These are phyloP conservation scores for Galerucella calmariensis DNA, from an alignment of 2,888 invertebrate genomes.

Conservation along the genomic window DNA sequence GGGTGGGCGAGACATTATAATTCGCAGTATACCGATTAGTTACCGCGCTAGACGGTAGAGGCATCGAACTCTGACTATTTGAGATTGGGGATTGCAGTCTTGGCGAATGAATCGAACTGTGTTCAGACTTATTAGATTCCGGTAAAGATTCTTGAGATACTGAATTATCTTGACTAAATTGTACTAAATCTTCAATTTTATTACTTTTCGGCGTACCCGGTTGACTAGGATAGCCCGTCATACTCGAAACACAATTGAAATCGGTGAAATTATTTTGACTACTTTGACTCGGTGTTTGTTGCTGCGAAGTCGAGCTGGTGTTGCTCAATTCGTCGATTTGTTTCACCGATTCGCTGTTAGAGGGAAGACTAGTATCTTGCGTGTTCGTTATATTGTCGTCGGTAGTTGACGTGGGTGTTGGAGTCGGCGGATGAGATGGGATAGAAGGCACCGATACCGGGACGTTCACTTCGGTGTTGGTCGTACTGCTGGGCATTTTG, in stretches of 20 bases:
- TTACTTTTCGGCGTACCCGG: conserved; percentile 57
- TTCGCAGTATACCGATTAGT: conserved; percentile 37
- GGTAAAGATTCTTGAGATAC: conserved; percentile 59
- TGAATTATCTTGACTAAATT: conserved; percentile 60
- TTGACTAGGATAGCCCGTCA: conserved; percentile 61
- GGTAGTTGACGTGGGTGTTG: conserved; percentile 64
- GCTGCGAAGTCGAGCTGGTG: conserved; percentile 61
- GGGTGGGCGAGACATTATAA: conserved; percentile 45
- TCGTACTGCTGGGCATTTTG: conserved; percentile 63
- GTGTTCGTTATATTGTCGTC: conserved; percentile 61
- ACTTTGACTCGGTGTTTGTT: conserved; percentile 64
- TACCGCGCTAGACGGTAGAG: conserved; percentile 38
- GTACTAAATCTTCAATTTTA: conserved; percentile 64
- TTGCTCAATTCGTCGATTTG: conserved; percentile 59
- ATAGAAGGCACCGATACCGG: conserved; percentile 56
- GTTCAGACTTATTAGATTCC: conserved; percentile 55
- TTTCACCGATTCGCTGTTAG: conserved; percentile 58
- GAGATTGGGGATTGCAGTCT: conserved; percentile 50
- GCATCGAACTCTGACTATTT: conserved; percentile 44
- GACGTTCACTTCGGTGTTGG: conserved; percentile 57
- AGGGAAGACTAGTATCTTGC: conserved; percentile 62
- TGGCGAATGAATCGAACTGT: conserved; percentile 48
- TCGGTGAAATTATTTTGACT: conserved; percentile 61
- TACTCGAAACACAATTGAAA: conserved; percentile 63
- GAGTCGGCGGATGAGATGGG: conserved; percentile 63